Evolutionary conservation across 2,797 vertebrate species (phyloP), one percentile per base, ranked within the genome.

Genomic region (Poecilia wingei): DNA sequence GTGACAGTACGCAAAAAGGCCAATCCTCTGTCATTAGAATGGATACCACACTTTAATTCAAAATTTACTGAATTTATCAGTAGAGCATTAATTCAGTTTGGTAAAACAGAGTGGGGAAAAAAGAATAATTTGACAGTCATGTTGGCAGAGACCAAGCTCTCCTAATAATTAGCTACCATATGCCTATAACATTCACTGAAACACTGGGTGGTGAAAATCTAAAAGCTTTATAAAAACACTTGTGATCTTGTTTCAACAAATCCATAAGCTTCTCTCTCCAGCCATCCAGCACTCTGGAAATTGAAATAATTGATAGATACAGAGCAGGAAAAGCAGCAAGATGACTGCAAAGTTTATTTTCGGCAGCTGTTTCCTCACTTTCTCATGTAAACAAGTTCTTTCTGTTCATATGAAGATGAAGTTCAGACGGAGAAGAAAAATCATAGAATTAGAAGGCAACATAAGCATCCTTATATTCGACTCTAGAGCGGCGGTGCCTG

Each of bases 161-260:
- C 57, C 43, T 36, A 39, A 39, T 39, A 39, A 76, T 36, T 49
- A 68, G 64, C 64, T 22, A 41, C n/a, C 6, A 49, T 31, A 45
- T 75, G 51, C n/a, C 53, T 55, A n/a, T 51, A 59, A 41, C 47
- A 22, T 39, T 59, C 25, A 57, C 28, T 43, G 73, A 75, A 39
- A 69, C 59, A 75, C 16, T 18, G 25, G 53, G 18, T 41, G 53
- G 64, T 68, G 45, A 64, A 68, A 76, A 68, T 49, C 33, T 74
- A 7, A 66, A 64, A 66, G 12, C 53, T 49, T 47, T 16, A 31
- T 47, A 22, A 76, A 66, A 36, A 70, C 49, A 55, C 33, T 12
- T 69, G 13, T 49, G 18, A 75, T 31, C 28, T 75, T 64, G 31
- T 47, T 31, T 46, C 25, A 25, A 55, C 61, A 76, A 64, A 43